phyloP scores from a whole-genome alignment of 2,113 vertebrate species.

The Lycocorax pyrrhopterus region DNA sequence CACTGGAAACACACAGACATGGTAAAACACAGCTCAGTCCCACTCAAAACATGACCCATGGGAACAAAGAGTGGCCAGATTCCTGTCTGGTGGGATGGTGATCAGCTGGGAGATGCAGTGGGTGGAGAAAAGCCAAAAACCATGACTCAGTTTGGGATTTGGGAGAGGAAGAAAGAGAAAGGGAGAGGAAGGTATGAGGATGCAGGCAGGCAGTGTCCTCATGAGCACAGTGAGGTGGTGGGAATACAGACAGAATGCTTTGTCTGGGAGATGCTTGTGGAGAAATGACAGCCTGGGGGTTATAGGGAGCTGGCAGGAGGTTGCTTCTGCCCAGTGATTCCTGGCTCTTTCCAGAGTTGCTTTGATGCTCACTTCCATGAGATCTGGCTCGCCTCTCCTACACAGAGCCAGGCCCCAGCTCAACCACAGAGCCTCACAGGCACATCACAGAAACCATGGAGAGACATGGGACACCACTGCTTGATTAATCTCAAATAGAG shows the following conservation, averaged over 20 bases:
- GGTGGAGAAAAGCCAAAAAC: background rate
- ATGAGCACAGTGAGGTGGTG: background rate
- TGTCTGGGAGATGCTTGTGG: background rate
- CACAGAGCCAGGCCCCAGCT: background rate
- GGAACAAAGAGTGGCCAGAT: background rate
- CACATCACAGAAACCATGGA: background rate
- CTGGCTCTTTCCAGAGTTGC: background rate
- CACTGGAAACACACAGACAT: background rate
- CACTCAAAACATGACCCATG: background rate
- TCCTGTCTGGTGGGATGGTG: background rate
- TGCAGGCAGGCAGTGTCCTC: background rate
- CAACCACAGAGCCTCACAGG: rapidly evolving
- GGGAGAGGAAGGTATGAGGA: background rate
- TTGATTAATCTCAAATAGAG: background rate
- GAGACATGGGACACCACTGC: rapidly evolving
- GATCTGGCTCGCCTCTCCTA: background rate
- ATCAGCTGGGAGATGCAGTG: background rate
- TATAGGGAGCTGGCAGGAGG: background rate
- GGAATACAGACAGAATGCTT: background rate
- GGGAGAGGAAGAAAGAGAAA: background rate
- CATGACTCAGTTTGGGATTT: rapidly evolving
- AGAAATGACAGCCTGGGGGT: background rate
- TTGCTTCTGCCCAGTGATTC: background rate
- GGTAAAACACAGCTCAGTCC: background rate
- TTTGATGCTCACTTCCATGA: background rate